Conservation (phyloP, 2,888 invertebrate species). For the Cerastoderma edule region DNA sequence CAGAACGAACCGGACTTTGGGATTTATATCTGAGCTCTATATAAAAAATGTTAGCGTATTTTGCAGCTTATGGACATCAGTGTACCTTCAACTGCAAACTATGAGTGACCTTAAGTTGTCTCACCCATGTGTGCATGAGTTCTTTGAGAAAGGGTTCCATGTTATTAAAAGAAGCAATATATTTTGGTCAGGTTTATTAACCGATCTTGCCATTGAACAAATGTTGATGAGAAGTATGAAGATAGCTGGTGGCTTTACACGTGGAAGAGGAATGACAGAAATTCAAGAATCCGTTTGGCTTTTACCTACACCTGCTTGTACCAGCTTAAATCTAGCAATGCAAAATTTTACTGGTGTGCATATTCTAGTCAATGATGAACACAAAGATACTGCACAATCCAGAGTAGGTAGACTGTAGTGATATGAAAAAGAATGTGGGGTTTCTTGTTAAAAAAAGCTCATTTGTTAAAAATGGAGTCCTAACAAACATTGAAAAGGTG, state of each 20-base stretch:
- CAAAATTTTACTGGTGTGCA: slow-evolving; percentile 37
- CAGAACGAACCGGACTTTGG: slow-evolving; percentile 39
- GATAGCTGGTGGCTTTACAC: slow-evolving; percentile 59
- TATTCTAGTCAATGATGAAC: slow-evolving; percentile 47
- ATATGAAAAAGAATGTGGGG: slow-evolving; percentile 34
- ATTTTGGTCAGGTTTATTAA: slow-evolving; percentile 45
- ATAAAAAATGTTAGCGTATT: slow-evolving; percentile 29
- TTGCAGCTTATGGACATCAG: slow-evolving; percentile 62
- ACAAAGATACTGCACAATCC: slow-evolving; percentile 49
- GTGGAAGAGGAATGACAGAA: slow-evolving; percentile 60
- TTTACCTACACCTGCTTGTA: slow-evolving; percentile 38
- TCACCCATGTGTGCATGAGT: slow-evolving; percentile 25
- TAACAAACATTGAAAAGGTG: slow-evolving; percentile 23
- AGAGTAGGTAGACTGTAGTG: slow-evolving; percentile 35
- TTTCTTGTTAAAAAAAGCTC: slow-evolving; percentile 28
- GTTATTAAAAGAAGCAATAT: slow-evolving; percentile 24
- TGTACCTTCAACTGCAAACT: slow-evolving; percentile 43
- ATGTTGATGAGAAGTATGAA: slow-evolving; percentile 65
- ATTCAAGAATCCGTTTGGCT: slow-evolving; percentile 40
- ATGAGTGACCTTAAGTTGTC: slow-evolving; percentile 40
- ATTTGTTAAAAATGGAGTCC: slow-evolving; percentile 7
- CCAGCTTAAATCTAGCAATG: slow-evolving; percentile 49
- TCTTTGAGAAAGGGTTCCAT: slow-evolving; percentile 32
- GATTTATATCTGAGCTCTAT: slow-evolving; percentile 10
- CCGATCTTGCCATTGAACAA: slow-evolving; percentile 48